Evolutionary conservation across 2,113 vertebrate genomes (phyloP), one percentile per base, ranked within the genome.

Genomic region (Oxygymnocypris stewartii): DNA sequence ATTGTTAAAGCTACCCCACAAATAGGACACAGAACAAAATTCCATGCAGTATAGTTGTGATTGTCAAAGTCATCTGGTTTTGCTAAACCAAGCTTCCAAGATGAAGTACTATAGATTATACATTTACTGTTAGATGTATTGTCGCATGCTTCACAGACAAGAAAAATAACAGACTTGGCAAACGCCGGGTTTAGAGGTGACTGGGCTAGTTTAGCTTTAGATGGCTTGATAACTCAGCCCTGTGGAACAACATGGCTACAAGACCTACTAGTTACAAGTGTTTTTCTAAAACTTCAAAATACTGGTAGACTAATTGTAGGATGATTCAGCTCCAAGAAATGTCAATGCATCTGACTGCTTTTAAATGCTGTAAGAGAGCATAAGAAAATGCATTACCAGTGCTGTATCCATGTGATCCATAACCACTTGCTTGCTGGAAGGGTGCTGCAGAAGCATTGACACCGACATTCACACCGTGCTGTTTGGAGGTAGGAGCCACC

Each of bases 401-500:
- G 96, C 93, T 97, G 94, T 99, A 99, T 90, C 96, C 97, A 12
- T 99, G 98, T 89, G 97, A 97, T 91, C 97, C 96, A 7, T 99
- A 99, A 90, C 97, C 97, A 20, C 97, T 97, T 78, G 97, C 96
- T 94, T 99, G 98, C 88, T 99, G 98, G 90, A 99, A 99, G 74
- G 97, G 95, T 35, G 97, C 95, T 77, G 96, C 97, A 9, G 98
- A 97, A 57, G 98, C 96, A 10, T 97, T 98, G 90, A 99, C 97
- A n/a, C 97, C 96, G 76, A 99, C 97, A 93, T 97, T 99, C 94
- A 99, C 97, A 90, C 97, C 96, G 23, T 99, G 98, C 94, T 99
- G 98, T 93, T 99, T 99, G 87, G 97, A 54, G 94, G 97, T 97
- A 95, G 97, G 97, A 94, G 97, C 97, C 93, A 99, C 97, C 98